Base-by-base conservation (phyloP, 2,888 invertebrate genomes). In the Rhimphoctona megacephalus region DNA sequence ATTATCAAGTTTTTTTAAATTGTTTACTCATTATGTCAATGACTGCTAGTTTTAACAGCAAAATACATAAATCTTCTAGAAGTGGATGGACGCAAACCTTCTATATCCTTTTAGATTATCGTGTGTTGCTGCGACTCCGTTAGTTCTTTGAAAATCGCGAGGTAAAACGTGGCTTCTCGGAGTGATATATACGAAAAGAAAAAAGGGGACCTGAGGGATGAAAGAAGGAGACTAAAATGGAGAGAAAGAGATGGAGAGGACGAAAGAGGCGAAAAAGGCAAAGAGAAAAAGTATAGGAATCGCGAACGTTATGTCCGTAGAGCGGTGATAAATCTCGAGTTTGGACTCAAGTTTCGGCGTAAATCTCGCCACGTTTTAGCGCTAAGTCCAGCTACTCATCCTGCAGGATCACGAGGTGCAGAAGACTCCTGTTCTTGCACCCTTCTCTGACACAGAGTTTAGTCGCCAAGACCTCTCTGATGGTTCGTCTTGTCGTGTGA, bases 341-440 rank as follows among this genome's bases (percentile, higher is more conserved):
- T 91, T 87, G 90, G 93, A 92, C 93, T 93, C 92, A 94, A 94
- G 93, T 93, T 93, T 91, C 91, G 90, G 90, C 91, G 93, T 94
- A 94, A 94, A 94, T 94, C 94, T 94, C 90, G 89, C 93, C 94
- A 94, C 94, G 94, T 94, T 94, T 93, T 92, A 93, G 93, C 93
- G 91, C 92, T 94, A 94, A 94, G 94, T 93, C 94, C 93, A 89
- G 91, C 88, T 91, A 92, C 92, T 94, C 93, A 94, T 93, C 91
- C 92, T 88, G 89, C 90, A 91, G 93, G 93, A 93, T 93, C 93
- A 93, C 87, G 92, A 90, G 87, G 91, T 91, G 90, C 91, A 91
- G 92, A 90, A 91, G 79, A 57, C 66, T 66, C 74, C 72, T 90
- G 85, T 90, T 91, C 90, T 90, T 89, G 92, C 90, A 73, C 49